Evolutionary conservation across 2,888 invertebrate genomes (phyloP).

Genomic region (Lymantria dispar): DNA sequence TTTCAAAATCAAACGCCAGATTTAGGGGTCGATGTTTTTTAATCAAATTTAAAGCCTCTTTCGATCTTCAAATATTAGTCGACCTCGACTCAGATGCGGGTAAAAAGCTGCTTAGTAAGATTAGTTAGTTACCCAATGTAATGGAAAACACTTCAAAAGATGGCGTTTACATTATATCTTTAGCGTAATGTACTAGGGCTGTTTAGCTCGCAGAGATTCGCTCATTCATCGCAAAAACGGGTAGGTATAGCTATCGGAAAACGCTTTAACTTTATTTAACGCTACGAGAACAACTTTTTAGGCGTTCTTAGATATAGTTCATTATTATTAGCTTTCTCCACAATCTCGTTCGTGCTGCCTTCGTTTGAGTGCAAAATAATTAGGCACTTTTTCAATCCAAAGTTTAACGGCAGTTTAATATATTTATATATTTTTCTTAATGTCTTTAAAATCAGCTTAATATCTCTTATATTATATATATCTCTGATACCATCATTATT

Average conservation of each 20-base stretch:
- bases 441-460: too few species aligned
- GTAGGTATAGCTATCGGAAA: conserved; percentile 20
- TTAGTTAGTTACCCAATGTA: conserved; percentile 65
- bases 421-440: too few species aligned
- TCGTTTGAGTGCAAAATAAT: neutral
- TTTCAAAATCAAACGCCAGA: too few species aligned
- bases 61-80: conserved; percentile 50
- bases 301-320: neutral
- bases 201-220: conserved; percentile 35
- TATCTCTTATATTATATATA: too few species aligned
- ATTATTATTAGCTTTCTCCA: neutral
- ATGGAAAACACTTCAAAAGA: conserved; percentile 63
- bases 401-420: too few species aligned
- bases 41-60: conserved; percentile 51
- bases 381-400: neutral
- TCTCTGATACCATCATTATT: too few species aligned
- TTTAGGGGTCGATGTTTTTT: conserved; percentile 8
- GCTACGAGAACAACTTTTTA: neutral
- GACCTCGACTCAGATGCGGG: conserved; percentile 29
- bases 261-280: conserved; percentile 17
- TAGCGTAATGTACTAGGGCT: conserved; percentile 29
- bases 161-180: conserved; percentile 42
- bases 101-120: conserved; percentile 53
- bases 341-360: neutral
- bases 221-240: conserved; percentile 20